Conservation (phyloP, 2,888 invertebrate species). For the Colletes collaris region DNA sequence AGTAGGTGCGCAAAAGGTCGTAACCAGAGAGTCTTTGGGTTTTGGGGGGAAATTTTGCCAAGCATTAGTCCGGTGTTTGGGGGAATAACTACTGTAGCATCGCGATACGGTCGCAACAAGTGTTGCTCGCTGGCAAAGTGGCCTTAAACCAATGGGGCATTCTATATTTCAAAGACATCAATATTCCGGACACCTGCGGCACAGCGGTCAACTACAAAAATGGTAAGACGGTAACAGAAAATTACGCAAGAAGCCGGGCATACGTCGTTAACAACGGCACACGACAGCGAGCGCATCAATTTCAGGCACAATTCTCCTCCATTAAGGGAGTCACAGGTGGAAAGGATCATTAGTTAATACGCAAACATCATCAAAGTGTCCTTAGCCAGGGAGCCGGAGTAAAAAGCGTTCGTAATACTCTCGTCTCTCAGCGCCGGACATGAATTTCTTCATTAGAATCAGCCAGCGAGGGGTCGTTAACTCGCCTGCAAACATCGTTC, state of each 20-base stretch:
- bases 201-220: not conserved
- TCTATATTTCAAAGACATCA: not conserved
- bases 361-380: constrained; percentile 50
- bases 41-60: no score
- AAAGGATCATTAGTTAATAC: constrained; percentile 44
- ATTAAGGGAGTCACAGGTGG: constrained; percentile 29
- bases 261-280: constrained; percentile 34
- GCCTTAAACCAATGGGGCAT: not conserved
- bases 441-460: constrained; percentile 50
- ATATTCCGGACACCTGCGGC: not conserved
- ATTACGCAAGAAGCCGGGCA: constrained; percentile 4
- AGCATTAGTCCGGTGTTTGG: no score
- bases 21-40: no score
- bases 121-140: no score
- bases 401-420: not conserved
- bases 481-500: constrained; percentile 41
- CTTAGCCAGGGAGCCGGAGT: constrained; percentile 10
- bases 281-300: constrained; percentile 37
- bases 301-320: constrained; percentile 38
- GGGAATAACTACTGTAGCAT: no score
- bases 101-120: no score
- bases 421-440: constrained; percentile 1
- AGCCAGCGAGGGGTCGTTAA: constrained; percentile 29
- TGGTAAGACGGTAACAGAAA: not conserved
- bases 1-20: no score